phyloP scores from a whole-genome alignment of 2,113 vertebrate species.

The Elaphurus davidianus region DNA sequence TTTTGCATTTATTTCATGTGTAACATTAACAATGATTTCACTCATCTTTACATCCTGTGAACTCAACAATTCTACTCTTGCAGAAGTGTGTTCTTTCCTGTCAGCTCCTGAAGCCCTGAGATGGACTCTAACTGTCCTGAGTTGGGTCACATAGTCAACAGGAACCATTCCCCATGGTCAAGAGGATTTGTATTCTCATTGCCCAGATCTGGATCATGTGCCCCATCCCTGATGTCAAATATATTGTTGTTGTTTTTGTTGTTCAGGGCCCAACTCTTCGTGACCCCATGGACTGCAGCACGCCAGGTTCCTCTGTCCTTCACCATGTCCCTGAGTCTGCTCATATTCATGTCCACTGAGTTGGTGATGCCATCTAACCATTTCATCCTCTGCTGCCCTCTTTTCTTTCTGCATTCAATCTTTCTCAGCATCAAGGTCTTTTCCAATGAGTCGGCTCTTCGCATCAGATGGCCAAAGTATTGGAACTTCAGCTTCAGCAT shows the following conservation, averaged over 20 bases:
- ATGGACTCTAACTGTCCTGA: neutral
- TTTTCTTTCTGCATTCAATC: neutral
- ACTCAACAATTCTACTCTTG: neutral
- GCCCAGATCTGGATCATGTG: neutral
- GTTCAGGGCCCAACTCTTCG: neutral
- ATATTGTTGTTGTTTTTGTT: neutral
- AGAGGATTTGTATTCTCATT: neutral
- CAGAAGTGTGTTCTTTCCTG: neutral
- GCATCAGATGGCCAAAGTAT: neutral
- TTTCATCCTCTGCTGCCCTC: neutral
- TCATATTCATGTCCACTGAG: neutral
- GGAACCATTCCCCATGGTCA: neutral
- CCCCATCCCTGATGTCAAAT: neutral
- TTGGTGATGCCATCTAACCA: neutral
- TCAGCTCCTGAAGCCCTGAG: neutral
- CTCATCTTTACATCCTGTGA: neutral
- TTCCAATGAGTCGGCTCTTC: neutral
- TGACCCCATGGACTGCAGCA: neutral
- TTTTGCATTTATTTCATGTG: neutral
- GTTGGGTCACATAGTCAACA: neutral
- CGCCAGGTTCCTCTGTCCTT: neutral
- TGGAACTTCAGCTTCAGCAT: neutral
- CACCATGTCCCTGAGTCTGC: neutral
- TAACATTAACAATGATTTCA: neutral
- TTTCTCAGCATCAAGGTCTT: neutral